These are phyloP conservation scores for Chrysocyon brachyurus DNA, from an alignment of 2,797 vertebrate species.

Conservation along the genomic window DNA sequence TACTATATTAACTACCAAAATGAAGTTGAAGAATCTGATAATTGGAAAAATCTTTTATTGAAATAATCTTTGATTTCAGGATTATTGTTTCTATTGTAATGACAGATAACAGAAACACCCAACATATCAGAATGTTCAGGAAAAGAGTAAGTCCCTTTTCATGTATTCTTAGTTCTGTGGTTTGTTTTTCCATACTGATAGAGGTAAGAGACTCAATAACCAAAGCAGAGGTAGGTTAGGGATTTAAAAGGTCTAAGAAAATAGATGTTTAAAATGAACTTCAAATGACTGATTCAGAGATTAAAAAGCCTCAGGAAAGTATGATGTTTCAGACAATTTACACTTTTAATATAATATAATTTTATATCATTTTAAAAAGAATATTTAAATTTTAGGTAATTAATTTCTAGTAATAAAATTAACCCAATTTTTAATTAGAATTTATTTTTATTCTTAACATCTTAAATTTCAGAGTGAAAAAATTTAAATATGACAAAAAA, in stretches of 20 bases:
- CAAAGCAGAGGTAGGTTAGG: background rate
- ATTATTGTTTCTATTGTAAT: slow-evolving; percentile 41
- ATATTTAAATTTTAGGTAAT: background rate
- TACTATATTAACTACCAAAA: slow-evolving; percentile 54
- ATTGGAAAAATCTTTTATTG: slow-evolving; percentile 52
- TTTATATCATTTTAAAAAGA: background rate
- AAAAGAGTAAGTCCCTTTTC: background rate
- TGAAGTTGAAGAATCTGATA: slow-evolving; percentile 32
- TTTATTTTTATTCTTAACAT: background rate
- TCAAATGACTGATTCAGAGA: background rate
- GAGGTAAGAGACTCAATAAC: background rate
- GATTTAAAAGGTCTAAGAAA: background rate
- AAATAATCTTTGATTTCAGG: slow-evolving; percentile 8
- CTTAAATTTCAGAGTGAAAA: background rate
- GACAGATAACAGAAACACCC: background rate
- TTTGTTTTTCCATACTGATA: background rate
- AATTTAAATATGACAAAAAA: background rate
- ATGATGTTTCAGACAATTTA: background rate
- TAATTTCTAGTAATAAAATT: background rate
- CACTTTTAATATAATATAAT: background rate
- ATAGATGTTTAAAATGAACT: background rate
- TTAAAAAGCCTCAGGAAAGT: background rate
- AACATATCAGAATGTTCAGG: background rate
- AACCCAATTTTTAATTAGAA: background rate
- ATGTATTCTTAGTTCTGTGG: background rate